A percentile compares a stretch with the other conserved stretches of the same genome.
phyloP scores from a whole-genome alignment of 1,140 invertebrate genomes.

The Drosophila watanabei region DNA sequence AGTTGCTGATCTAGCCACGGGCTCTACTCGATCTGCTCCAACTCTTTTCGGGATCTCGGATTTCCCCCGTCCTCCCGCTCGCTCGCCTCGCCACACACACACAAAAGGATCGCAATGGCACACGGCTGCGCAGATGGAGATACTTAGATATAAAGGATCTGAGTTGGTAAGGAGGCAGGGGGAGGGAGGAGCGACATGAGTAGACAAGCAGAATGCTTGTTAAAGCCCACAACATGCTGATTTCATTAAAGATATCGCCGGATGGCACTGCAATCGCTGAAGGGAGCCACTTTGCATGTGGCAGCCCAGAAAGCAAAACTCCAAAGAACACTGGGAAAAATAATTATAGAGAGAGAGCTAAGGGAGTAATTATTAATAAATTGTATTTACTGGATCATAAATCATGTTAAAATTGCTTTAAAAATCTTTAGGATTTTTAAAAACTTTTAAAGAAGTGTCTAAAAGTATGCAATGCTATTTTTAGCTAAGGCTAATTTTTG shows the following conservation, averaged over 20 bases:
- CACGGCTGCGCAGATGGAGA: constrained; percentile 34
- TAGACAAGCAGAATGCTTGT: constrained; percentile 83
- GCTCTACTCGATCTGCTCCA: constrained; percentile 15
- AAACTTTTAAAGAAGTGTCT: too few relatives aligned
- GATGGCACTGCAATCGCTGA: constrained; percentile 51
- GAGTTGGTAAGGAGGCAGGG: neutral
- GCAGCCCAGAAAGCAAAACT: constrained; percentile 22
- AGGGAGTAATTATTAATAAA: too few relatives aligned
- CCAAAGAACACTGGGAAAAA: constrained; percentile 6
- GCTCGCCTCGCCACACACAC: neutral
- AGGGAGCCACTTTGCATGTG: constrained; percentile 61
- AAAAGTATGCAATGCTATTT: too few relatives aligned
- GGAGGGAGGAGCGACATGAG: constrained; percentile 53
- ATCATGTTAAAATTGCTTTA: too few relatives aligned
- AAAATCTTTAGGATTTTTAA: too few relatives aligned
- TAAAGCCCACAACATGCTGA: constrained; percentile 82
- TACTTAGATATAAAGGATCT: constrained; percentile 12
- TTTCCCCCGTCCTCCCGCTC: constrained; percentile 5
- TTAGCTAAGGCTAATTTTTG: too few relatives aligned
- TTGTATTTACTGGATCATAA: too few relatives aligned
- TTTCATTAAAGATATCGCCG: constrained; percentile 81
- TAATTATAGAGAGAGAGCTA: neutral
- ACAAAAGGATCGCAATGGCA: constrained; percentile 68
- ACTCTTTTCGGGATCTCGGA: constrained; percentile 31
- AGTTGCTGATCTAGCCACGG: constrained; percentile 56